These are phyloP conservation scores for Prostheceraeus crozeri DNA, from an alignment of 2,888 invertebrate genomes.

Conservation along the genomic window DNA sequence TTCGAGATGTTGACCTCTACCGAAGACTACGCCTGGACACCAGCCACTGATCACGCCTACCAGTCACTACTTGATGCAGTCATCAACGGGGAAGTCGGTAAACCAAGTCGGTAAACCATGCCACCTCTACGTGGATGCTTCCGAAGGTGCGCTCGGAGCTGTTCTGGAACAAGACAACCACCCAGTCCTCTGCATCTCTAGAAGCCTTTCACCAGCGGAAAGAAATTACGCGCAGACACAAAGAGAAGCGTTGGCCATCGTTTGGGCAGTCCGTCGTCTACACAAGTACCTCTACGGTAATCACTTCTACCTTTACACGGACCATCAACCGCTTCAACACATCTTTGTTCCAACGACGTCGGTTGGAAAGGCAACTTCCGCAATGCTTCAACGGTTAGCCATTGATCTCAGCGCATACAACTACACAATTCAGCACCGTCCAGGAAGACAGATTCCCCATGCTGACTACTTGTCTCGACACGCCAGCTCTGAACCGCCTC, in stretches of 20 bases:
- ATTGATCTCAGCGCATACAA: slow-evolving; percentile 24
- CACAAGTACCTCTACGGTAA: slow-evolving; percentile 15
- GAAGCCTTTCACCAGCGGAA: not conserved
- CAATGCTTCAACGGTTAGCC: slow-evolving; percentile 20
- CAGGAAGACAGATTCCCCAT: slow-evolving; percentile 14
- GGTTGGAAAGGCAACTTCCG: not conserved
- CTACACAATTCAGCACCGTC: not conserved
- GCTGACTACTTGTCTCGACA: slow-evolving; percentile 24
- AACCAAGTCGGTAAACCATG: too few species aligned
- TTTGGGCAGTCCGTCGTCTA: slow-evolving; percentile 5
- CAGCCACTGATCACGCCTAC: not conserved
- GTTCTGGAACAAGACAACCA: slow-evolving; percentile 22
- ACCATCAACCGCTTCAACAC: slow-evolving; percentile 12
- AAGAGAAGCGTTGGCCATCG: slow-evolving; percentile 16
- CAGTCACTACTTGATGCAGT: too few species aligned
- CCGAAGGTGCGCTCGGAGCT: slow-evolving; percentile 3
- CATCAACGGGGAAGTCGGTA: too few species aligned
- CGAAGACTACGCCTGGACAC: not conserved
- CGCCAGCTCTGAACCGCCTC: not conserved
- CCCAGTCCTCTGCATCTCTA: slow-evolving; percentile 2
- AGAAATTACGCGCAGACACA: slow-evolving; percentile 13
- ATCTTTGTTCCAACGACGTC: not conserved
- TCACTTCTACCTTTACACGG: slow-evolving; percentile 7
- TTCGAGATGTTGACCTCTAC: slow-evolving; percentile 4
- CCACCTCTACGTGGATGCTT: slow-evolving; percentile 18